These are phyloP conservation scores for Misgurnus mizolepis DNA, from an alignment of 2,113 vertebrate genomes.

Conservation along the genomic window DNA sequence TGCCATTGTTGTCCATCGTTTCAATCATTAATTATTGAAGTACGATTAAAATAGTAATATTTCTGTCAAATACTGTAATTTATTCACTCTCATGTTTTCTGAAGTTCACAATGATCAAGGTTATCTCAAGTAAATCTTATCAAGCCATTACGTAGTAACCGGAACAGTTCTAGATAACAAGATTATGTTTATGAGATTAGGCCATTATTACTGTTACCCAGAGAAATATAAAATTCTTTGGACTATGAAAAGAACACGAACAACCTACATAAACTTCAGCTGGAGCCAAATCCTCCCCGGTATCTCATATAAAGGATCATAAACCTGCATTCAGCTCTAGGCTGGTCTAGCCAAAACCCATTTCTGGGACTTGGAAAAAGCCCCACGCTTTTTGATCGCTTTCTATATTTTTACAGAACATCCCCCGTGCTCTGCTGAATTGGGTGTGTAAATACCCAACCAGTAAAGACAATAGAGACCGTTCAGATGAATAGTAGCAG, in stretches of 20 bases:
- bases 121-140: too few relatives aligned
- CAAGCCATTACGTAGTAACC: not conserved
- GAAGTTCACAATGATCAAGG: not conserved
- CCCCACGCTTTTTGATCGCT: not conserved
- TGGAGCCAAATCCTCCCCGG: not conserved
- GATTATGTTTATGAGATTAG: not conserved
- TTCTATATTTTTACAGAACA: not conserved
- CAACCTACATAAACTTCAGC: not conserved
- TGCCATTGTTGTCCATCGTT: too few relatives aligned
- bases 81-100: too few relatives aligned
- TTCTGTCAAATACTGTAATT: too few relatives aligned
- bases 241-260: not conserved
- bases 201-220: not conserved
- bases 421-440: not conserved
- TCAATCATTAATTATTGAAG: too few relatives aligned
- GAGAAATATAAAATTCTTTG: not conserved
- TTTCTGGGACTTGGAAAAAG: not conserved
- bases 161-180: not conserved
- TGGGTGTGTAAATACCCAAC: not conserved
- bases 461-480: not conserved
- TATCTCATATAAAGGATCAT: conserved; percentile 4
- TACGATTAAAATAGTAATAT: too few relatives aligned
- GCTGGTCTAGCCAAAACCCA: not conserved
- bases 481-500: not conserved
- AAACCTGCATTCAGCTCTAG: not conserved